Evolutionary conservation across 2,888 invertebrate species (phyloP), one percentile per base, ranked within the genome.

Genomic region (Sarcophaga caerulescens): DNA sequence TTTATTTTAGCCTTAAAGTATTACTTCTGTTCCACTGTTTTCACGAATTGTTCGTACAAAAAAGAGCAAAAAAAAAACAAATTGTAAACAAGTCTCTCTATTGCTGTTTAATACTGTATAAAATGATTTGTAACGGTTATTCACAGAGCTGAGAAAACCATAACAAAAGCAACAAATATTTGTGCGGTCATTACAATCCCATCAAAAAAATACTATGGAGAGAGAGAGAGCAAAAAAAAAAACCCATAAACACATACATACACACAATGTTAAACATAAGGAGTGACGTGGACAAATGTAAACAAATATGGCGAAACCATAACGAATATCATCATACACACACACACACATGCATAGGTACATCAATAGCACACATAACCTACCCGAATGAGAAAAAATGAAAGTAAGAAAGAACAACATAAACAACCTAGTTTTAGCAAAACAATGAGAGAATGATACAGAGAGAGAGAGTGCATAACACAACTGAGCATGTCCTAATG

Each of bases 251-350:
- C 17, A 17, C 45, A 35, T 25, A 62, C 17, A 66, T 25, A 69
- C 17, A 66, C 35, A 69, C 23, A 63, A 68, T 66, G 59, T 70
- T 76, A 19, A 69, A 52, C 59, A 57, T 62, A 25, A 83, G 59
- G 44, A 74, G 68, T 85, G 81, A 82, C 81, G 81, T 83, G 69
- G n/a, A 66, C 57, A 78, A 78, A 86, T 45, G 66, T 86, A 86
- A 83, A 86, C 85, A 86, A 86, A 79, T 52, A 52, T 8, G 11
- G 59, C 35, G 70, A 75, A 21, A 74, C 44, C 17, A 45, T n/a
- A 25, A 59, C 52, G 21, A 78, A 4, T 21, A 35, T 14, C 5
- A 65, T 3, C 8, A 79, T n/a, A 25, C 25, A n/a, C 6, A 62
- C 59, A n/a, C 65, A 81, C 45, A 76, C 59, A n/a, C n/a, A 4